These are phyloP conservation scores for Archips crataeganus DNA, from an alignment of 2,888 invertebrate species.

Conservation along the genomic window DNA sequence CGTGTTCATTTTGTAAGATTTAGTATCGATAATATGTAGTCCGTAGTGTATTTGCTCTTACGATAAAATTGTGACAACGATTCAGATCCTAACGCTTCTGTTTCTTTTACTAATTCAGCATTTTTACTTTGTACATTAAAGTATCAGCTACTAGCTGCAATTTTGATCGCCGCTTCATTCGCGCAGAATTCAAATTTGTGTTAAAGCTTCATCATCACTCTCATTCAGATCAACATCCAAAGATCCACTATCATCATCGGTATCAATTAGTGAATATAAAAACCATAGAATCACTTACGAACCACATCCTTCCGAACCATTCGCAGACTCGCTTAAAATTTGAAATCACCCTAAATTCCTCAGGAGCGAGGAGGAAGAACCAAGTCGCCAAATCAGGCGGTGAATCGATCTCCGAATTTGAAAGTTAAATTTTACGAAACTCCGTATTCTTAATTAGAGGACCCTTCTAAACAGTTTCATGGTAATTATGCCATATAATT, in stretches of 20 bases:
- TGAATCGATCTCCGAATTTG: slow-evolving; percentile 63
- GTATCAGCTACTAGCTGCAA: too few relatives aligned
- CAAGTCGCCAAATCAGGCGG: slow-evolving; percentile 33
- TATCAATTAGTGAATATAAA: too few relatives aligned
- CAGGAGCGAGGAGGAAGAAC: slow-evolving; percentile 17
- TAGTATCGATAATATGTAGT: slow-evolving; percentile 34
- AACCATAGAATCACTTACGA: too few relatives aligned
- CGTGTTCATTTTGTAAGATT: slow-evolving; percentile 39
- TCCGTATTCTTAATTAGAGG: slow-evolving; percentile 69
- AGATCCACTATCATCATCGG: too few relatives aligned
- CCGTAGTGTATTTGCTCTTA: slow-evolving; percentile 7
- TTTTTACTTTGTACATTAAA: too few relatives aligned
- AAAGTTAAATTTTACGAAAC: slow-evolving; percentile 69
- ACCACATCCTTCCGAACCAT: background rate
- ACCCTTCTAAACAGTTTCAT: slow-evolving; percentile 69
- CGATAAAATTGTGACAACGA: too few relatives aligned
- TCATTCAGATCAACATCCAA: too few relatives aligned
- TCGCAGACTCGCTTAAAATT: slow-evolving; percentile 7
- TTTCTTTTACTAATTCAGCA: too few relatives aligned
- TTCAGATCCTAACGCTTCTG: too few relatives aligned
- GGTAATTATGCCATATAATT: slow-evolving; percentile 70
- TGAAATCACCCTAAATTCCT: slow-evolving; percentile 11
- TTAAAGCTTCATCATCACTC: too few relatives aligned
- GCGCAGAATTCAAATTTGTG: too few relatives aligned
- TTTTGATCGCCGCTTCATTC: too few relatives aligned